Base-by-base conservation (phyloP, 2,888 invertebrate species). In the Agonopterix arenella region DNA sequence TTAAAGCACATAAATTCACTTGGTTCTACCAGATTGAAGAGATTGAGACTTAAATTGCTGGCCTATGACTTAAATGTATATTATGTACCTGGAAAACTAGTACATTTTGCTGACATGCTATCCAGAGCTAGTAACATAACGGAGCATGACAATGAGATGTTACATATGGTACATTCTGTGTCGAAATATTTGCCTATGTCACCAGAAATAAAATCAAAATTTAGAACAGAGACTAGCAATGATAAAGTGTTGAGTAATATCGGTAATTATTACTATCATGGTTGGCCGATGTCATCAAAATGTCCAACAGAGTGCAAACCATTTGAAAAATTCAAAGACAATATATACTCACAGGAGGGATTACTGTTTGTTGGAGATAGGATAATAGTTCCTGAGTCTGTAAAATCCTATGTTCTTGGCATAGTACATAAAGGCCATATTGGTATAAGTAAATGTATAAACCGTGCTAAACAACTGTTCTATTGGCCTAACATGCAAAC, bases 111-210 rank as follows among this genome's bases (percentile, higher is more conserved):
- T 2, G 42, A 42, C 11, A 42, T 42, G 42, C 11, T 42, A n/a
- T 42, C 42, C n/a, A 42, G 54, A 48, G 54, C 54, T 45, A 52
- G 46, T 28, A 46, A 46, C n/a, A 36, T 37, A 9, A 46, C 46
- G 11, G 54, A 54, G 13, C 28, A 36, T 37, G 54, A 54, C 41
- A 40, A 43, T 11, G 51, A 54, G 13, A 54, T 54, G 50, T 48
- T 48, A 38, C 45, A 54, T 46, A 50, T 54, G 50, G 54, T 54
- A n/a, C 52, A 54, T 13, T 38, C 49, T 16, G 47, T 54, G 2
- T 48, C 51, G 37, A 44, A 49, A 13, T 41, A 54, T 40, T 49
- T 53, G 48, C 54, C 51, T 42, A 52, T 54, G 52, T 44, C 49
- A 37, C 47, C 43, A 11, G 52, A 54, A 50, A 52, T 49, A 42